phyloP scores from a whole-genome alignment of 2,888 invertebrate genomes.

The Agrotis segetum region DNA sequence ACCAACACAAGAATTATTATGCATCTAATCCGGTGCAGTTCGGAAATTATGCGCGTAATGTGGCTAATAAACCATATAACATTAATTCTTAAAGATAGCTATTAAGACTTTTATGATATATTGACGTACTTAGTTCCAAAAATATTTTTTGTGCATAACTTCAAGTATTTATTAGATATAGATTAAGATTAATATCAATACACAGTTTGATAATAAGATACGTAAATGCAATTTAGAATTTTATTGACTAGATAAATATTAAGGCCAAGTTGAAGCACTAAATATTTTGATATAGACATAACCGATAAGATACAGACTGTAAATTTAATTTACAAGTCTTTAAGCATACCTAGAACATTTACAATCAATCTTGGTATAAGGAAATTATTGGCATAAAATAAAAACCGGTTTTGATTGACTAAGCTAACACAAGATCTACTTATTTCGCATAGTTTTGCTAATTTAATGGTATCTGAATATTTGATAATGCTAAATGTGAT shows the following conservation, averaged over 20 bases:
- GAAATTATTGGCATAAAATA: constrained; percentile 16
- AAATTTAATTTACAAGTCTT: constrained; percentile 17
- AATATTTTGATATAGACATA: constrained; percentile 30
- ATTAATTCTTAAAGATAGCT: too few species aligned
- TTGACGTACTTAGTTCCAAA: not conserved
- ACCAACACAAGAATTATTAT: too few species aligned
- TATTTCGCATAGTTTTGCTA: constrained; percentile 47
- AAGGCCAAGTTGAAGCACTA: constrained; percentile 11
- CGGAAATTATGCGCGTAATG: too few species aligned
- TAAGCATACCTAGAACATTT: constrained; percentile 1
- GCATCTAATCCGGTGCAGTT: too few species aligned
- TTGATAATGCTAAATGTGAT: constrained; percentile 24
- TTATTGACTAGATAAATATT: constrained; percentile 35
- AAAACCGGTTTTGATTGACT: constrained; percentile 42
- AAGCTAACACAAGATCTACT: constrained; percentile 16
- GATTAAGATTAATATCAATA: constrained; percentile 27
- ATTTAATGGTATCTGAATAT: constrained; percentile 22
- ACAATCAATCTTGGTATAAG: not conserved
- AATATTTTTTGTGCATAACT: constrained; percentile 3
- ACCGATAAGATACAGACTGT: constrained; percentile 29
- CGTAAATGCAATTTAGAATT: constrained; percentile 37
- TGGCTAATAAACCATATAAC: too few species aligned
- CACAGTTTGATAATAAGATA: constrained; percentile 11
- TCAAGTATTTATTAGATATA: constrained; percentile 17
- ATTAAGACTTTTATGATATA: not conserved